Conservation (phyloP, 2,888 invertebrate genomes). For the Congeria kusceri region DNA sequence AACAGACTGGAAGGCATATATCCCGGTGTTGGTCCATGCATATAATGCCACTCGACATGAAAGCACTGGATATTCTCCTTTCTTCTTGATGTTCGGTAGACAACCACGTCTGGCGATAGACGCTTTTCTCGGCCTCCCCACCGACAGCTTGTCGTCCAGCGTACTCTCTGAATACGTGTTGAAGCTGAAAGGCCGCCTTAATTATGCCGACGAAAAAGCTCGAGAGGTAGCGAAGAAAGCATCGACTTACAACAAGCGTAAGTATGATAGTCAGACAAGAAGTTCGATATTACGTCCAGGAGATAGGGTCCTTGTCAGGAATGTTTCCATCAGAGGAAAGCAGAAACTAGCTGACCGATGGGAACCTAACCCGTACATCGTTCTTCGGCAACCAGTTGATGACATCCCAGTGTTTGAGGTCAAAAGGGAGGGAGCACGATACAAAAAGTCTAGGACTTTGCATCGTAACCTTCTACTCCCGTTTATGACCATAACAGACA, state of each 20-base stretch:
- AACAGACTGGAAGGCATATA: slow-evolving; percentile 13
- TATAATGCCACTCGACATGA: slow-evolving; percentile 26
- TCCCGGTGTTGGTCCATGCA: slow-evolving; percentile 8
- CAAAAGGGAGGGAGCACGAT: slow-evolving; percentile 8
- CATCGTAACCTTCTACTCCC: slow-evolving; percentile 19
- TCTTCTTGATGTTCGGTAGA: slow-evolving; percentile 26
- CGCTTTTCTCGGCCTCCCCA: slow-evolving; percentile 17
- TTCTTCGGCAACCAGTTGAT: slow-evolving; percentile 3
- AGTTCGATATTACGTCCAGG: slow-evolving; percentile 17
- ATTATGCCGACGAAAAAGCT: slow-evolving; percentile 16
- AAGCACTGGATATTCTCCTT: slow-evolving; percentile 26
- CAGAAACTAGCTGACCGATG: slow-evolving; percentile 25
- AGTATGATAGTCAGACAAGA: slow-evolving; percentile 11
- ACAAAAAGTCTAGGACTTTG: slow-evolving; percentile 14
- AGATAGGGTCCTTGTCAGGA: slow-evolving; percentile 8
- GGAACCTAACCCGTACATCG: slow-evolving; percentile 19
- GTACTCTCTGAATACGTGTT: slow-evolving; percentile 20
- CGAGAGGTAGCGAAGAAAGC: background rate
- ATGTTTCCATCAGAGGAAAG: slow-evolving; percentile 17
- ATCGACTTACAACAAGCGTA: background rate
- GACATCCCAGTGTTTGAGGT: slow-evolving; percentile 31
- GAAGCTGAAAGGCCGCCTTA: slow-evolving; percentile 10
- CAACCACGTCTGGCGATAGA: slow-evolving; percentile 19
- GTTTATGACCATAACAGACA: slow-evolving; percentile 19
- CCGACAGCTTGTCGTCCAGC: slow-evolving; percentile 12